Percentiles rank a stretch among this genome's conserved stretches.
Conservation (phyloP, 2,797 vertebrate genomes). For the Siniperca obscura region DNA sequence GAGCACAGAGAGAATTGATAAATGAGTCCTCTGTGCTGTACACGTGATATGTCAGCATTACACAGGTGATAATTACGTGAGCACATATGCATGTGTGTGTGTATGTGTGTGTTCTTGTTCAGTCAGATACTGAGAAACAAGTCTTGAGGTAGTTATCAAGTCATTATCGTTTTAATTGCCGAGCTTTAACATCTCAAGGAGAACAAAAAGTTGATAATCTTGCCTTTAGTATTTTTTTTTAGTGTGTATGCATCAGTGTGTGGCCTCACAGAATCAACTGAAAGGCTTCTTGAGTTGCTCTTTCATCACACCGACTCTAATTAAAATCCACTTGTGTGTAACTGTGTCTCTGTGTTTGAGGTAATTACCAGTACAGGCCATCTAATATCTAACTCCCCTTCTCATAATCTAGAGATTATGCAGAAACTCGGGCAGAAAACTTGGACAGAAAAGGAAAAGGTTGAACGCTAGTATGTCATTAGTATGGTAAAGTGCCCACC, state of each 20-base stretch:
- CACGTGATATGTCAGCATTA: conserved; percentile 2
- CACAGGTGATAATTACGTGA: conserved; percentile 9
- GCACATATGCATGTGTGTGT: neutral
- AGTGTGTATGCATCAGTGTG: conserved; percentile 10
- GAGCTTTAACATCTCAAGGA: conserved; percentile 38
- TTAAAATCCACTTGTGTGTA: conserved; percentile 59
- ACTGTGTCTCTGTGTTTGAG: conserved; percentile 35
- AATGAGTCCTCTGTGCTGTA: neutral
- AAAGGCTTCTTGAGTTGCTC: conserved; percentile 42
- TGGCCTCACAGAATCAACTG: conserved; percentile 2
- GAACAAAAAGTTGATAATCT: conserved; percentile 51
- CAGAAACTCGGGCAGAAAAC: conserved; percentile 1
- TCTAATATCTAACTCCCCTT: conserved; percentile 39
- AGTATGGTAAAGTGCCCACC: neutral
- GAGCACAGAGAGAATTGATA: neutral
- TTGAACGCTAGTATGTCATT: neutral
- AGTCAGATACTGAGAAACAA: conserved; percentile 23
- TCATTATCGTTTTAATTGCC: conserved; percentile 62
- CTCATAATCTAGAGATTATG: conserved; percentile 47
- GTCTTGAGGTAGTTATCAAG: conserved; percentile 29
- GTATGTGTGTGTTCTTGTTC: neutral
- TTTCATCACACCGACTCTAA: conserved; percentile 50
- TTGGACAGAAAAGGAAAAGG: conserved; percentile 16
- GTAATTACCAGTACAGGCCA: conserved; percentile 47
- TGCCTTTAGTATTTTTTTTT: conserved; percentile 15